Conservation (phyloP, 2,797 vertebrate species). For the Dicrostonyx torquatus region DNA sequence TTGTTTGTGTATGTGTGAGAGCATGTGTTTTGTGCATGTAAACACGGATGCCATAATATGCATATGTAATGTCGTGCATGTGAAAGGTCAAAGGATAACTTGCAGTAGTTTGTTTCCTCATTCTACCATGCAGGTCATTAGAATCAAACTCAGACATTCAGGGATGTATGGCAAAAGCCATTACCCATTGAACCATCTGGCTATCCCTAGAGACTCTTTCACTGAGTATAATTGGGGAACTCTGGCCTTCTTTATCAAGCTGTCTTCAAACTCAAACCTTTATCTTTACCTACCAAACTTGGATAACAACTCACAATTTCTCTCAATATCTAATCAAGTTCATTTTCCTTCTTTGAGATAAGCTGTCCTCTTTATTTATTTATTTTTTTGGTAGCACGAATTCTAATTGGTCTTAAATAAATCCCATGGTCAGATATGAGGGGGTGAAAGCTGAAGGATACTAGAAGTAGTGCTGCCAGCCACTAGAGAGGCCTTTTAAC, state of each 20-base stretch:
- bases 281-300: neutral
- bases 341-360: neutral
- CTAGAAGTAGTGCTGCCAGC: too few species aligned
- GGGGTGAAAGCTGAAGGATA: too few species aligned
- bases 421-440: too few species aligned
- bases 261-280: neutral
- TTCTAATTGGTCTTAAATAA: too few species aligned
- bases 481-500: too few species aligned
- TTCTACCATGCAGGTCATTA: too few species aligned
- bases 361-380: neutral
- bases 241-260: neutral
- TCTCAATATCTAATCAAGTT: neutral
- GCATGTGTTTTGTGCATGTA: neutral
- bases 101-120: too few species aligned
- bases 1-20: neutral
- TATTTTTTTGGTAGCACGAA: too few species aligned
- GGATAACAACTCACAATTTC: neutral
- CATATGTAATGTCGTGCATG: neutral
- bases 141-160: neutral
- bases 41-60: neutral
- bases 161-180: neutral
- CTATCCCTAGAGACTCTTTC: too few species aligned
- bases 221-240: neutral
- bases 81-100: neutral
- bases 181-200: neutral